phyloP scores from a whole-genome alignment of 2,888 invertebrate species.

The Netelia virgata region DNA sequence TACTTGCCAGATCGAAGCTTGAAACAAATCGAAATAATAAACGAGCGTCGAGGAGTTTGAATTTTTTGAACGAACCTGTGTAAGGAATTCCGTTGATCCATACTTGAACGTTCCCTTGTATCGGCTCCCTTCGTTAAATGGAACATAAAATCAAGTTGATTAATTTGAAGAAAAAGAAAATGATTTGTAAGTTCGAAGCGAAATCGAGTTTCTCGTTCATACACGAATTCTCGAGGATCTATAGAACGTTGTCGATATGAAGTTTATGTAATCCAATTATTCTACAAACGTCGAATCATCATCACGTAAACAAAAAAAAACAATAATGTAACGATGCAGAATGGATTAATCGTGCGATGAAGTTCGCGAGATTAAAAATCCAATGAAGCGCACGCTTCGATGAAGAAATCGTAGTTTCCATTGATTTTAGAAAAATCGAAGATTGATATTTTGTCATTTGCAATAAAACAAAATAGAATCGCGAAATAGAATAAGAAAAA shows the following conservation, averaged over 20 bases:
- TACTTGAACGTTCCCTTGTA: slow-evolving; percentile 53
- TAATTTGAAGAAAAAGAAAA: slow-evolving; percentile 6
- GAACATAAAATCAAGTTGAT: not conserved
- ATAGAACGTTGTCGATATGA: no score
- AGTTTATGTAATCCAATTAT: no score
- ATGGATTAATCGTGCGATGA: no score
- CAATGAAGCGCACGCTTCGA: not conserved
- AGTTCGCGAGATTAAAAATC: not conserved
- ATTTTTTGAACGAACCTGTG: slow-evolving; percentile 47
- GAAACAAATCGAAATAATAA: not conserved
- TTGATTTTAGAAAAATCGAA: not conserved
- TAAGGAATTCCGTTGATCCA: slow-evolving; percentile 66
- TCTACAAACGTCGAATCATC: no score
- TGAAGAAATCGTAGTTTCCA: not conserved
- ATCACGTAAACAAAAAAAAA: no score
- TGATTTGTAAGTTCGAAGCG: not conserved
- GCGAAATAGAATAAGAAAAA: not conserved
- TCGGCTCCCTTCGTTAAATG: slow-evolving; percentile 39
- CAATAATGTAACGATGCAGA: no score
- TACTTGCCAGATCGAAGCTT: not conserved
- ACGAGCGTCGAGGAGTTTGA: not conserved
- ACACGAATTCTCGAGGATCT: no score
- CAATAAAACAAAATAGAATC: not conserved
- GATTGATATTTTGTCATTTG: not conserved
- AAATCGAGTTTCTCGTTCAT: no score